These are phyloP conservation scores for Hyla sarda DNA, from an alignment of 2,113 vertebrate species.

Conservation along the genomic window DNA sequence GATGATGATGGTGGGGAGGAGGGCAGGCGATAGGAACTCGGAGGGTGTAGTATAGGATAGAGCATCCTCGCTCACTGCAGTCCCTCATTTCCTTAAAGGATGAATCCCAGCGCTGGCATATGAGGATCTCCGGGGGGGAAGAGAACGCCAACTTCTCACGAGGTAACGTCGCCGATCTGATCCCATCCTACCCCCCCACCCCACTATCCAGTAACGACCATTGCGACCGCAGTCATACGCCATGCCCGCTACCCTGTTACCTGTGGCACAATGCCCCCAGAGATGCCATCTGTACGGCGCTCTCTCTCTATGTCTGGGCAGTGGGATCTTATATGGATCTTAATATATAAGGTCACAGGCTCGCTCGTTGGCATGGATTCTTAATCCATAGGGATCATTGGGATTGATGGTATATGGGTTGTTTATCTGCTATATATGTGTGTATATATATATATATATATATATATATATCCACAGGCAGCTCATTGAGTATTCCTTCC, in stretches of 20 bases:
- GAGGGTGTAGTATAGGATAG: slow-evolving; percentile 43
- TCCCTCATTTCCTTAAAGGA: slow-evolving; percentile 47
- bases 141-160: background rate
- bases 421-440: background rate
- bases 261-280: background rate
- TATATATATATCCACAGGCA: background rate
- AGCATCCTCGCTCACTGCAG: slow-evolving; percentile 36
- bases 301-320: too few species aligned
- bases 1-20: background rate
- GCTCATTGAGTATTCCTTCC: slow-evolving; percentile 33
- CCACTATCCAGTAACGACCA: too few species aligned
- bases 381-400: background rate
- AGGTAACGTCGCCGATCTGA: background rate
- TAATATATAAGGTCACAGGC: too few species aligned
- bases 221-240: background rate
- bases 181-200: too few species aligned
- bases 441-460: too few species aligned
- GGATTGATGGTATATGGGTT: too few species aligned
- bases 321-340: too few species aligned
- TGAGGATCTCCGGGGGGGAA: background rate
- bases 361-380: too few species aligned
- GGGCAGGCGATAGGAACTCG: slow-evolving; percentile 47
- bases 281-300: too few species aligned
- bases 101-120: slow-evolving; percentile 14
- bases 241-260: background rate